Evolutionary conservation across 2,888 invertebrate species (phyloP), one percentile per base, ranked within the genome.

Genomic region (Acanthosepion esculentum): DNA sequence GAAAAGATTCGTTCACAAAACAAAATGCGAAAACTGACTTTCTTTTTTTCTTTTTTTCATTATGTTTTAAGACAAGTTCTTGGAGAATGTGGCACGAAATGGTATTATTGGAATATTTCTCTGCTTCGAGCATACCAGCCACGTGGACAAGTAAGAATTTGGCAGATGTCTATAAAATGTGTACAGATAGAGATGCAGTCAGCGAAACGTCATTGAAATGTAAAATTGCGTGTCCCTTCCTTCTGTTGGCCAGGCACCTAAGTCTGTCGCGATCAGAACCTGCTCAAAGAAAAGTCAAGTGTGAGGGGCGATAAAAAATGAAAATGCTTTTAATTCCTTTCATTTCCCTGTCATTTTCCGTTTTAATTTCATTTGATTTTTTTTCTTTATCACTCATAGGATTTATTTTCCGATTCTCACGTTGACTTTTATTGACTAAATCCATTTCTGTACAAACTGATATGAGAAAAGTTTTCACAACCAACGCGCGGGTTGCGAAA

Each of bases 31-130:
- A 29, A 1, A n/a, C n/a, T 12, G 78, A 78, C 10, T 10, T 78
- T n/a, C 1, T 78, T n/a, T 78, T 78, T 15, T 26, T 64, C n/a
- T 64, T 64, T 78, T 15, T 78, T 29, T 78, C 78, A 55, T 15
- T 55, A 20, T 3, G 0, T 15, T 20, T 55, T 50, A 50, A 50
- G 15, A 15, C 8, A 50, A 23, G 4, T 59, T 59, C 23, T 59
- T 59, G 4, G 7, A 55, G 78, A 78, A 78, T 78, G 12, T 23
- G 78, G 78, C 78, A 78, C n/a, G 78, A 8, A 29, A 78, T 78
- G 78, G 78, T 78, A 33, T 78, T 78, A 78, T n/a, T n/a, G 78
- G n/a, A 78, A 78, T 78, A n/a, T n/a, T n/a, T 78, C 78, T n/a
- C 12, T 78, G 0, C 78, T 78, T 78, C n/a, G 5, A 78, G 33